A percentile compares a stretch with the other conserved stretches of the same genome.
Evolutionary conservation across 1,140 invertebrate species (phyloP).

Genomic region (Anoplolepis gracilipes): DNA sequence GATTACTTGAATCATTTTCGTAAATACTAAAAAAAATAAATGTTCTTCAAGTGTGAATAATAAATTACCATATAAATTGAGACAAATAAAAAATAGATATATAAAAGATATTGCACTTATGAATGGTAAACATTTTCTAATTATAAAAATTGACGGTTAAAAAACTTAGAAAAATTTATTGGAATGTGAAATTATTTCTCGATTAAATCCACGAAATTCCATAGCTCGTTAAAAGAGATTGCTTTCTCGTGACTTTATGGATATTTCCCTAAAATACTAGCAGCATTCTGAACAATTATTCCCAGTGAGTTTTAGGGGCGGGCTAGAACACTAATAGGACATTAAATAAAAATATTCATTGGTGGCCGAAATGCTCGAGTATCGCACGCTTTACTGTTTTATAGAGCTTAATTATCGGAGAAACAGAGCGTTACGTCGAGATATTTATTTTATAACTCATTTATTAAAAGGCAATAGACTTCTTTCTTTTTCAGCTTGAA

Average conservation of each 20-base stretch:
- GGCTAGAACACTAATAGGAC: conserved; percentile 67
- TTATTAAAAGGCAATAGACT: conserved; percentile 3
- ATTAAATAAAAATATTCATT: conserved; percentile 79
- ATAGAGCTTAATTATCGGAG: conserved; percentile 76
- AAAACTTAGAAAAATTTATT: background rate
- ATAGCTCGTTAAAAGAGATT: conserved; percentile 33
- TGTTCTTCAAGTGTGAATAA: background rate
- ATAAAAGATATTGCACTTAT: background rate
- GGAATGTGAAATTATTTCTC: background rate
- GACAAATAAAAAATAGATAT: background rate
- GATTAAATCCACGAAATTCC: conserved; percentile 27
- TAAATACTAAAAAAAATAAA: background rate
- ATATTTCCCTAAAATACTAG: conserved; percentile 28
- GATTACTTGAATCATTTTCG: background rate
- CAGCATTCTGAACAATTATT: conserved; percentile 50
- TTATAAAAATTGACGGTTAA: background rate
- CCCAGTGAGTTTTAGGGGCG: conserved; percentile 26
- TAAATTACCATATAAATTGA: background rate
- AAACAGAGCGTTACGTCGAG: conserved; percentile 61
- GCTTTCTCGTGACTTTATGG: conserved; percentile 2
- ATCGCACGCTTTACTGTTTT: conserved; percentile 69
- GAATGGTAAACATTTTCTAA: background rate
- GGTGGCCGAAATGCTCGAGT: conserved; percentile 38
- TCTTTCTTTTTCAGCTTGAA: background rate
- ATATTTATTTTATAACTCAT: conserved; percentile 70